Percentiles rank a stretch among this genome's conserved stretches.
phyloP scores from a whole-genome alignment of 2,888 invertebrate species.

The Drosophila longiperda region DNA sequence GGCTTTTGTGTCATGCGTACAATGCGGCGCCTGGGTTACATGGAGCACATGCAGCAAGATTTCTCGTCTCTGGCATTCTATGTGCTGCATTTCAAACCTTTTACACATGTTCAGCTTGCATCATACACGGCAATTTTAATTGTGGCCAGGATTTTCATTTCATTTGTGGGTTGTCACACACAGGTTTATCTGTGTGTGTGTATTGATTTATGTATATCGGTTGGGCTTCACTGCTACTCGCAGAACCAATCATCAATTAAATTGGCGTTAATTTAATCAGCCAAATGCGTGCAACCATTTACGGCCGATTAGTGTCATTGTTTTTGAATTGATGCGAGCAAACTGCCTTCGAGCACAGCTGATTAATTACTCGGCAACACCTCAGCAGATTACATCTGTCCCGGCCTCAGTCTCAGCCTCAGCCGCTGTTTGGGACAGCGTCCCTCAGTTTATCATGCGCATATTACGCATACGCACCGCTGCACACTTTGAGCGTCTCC shows the following conservation, averaged over 20 bases:
- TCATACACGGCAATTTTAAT: constrained; percentile 60
- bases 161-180: constrained; percentile 35
- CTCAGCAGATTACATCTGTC: constrained; percentile 11
- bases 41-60: constrained; percentile 7
- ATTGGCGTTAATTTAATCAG: constrained; percentile 58
- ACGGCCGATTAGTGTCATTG: constrained; percentile 61
- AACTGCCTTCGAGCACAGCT: constrained; percentile 25
- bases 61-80: constrained; percentile 20
- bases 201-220: constrained; percentile 24
- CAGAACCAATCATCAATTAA: constrained; percentile 28
- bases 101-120: constrained; percentile 47
- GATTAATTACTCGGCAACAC: constrained; percentile 57
- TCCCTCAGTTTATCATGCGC: constrained; percentile 25
- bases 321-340: constrained; percentile 25
- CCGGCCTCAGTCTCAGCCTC: not conserved
- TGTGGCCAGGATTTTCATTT: constrained; percentile 59
- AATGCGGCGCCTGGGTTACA: constrained; percentile 35
- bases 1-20: constrained; percentile 44
- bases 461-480: constrained; percentile 64
- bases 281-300: constrained; percentile 43
- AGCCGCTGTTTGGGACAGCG: constrained; percentile 5
- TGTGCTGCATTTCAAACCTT: constrained; percentile 21
- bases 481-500: constrained; percentile 33
- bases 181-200: constrained; percentile 42
- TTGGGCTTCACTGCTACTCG: not conserved